A percentile compares a stretch with the other conserved stretches of the same genome.
These are phyloP conservation scores for Pavo muticus DNA, from an alignment of 2,113 vertebrate species.

Conservation along the genomic window DNA sequence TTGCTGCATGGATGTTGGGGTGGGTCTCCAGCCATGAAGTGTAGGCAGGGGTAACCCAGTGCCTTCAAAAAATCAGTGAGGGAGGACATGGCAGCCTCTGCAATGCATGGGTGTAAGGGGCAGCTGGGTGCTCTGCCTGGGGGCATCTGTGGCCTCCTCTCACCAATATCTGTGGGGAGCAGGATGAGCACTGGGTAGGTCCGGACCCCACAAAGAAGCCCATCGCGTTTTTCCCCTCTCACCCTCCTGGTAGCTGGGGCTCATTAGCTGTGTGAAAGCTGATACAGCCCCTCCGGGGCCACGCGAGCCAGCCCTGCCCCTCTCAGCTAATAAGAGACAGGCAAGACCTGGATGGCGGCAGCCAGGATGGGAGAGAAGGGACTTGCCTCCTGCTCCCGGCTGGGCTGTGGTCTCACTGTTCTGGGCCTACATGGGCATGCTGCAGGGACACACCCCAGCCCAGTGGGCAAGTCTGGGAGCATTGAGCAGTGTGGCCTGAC, in stretches of 20 bases:
- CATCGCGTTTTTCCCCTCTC: background rate
- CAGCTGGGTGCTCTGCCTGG: background rate
- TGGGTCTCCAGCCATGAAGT: background rate
- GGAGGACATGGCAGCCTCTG: background rate
- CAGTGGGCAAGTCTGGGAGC: background rate
- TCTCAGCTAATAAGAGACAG: constrained; percentile 58
- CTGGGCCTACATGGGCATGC: no score
- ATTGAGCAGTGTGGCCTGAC: accelerated
- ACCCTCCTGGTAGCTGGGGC: background rate
- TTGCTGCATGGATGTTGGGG: background rate
- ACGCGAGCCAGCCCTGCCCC: background rate
- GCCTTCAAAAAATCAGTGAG: background rate
- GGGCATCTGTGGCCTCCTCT: accelerated
- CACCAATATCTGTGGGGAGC: background rate
- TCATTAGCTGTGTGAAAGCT: constrained; percentile 52
- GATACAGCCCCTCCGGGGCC: constrained; percentile 10
- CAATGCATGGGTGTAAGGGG: background rate
- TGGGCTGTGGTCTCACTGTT: background rate
- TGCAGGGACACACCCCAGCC: background rate
- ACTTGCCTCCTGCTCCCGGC: background rate
- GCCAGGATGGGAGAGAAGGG: background rate
- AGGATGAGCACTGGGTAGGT: background rate
- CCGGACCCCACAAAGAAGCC: background rate
- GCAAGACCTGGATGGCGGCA: background rate
- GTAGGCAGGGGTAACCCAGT: background rate